A percentile compares a stretch with the other conserved stretches of the same genome.
phyloP scores from a whole-genome alignment of 2,113 vertebrate genomes.

The Lethenteron reissneri region DNA sequence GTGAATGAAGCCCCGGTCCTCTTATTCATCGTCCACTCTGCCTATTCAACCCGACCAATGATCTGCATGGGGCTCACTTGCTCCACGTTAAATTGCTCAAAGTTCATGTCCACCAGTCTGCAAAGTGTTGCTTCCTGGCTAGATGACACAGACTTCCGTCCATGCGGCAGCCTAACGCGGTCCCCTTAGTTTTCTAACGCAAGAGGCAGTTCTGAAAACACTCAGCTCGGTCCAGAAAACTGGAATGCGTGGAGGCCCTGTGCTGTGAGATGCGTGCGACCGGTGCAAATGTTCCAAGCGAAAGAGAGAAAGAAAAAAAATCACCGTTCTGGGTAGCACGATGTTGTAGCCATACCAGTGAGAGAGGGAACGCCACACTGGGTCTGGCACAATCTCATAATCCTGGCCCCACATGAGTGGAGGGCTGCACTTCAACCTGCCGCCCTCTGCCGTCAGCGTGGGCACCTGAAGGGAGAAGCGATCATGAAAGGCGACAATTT shows the following conservation, averaged over 20 bases:
- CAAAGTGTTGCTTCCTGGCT: no score
- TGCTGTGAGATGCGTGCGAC: neutral
- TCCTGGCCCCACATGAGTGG: conserved; percentile 40
- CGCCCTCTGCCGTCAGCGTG: conserved; percentile 77
- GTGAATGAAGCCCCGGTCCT: no score
- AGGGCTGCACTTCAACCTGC: conserved; percentile 47
- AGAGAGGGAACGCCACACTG: conserved; percentile 88
- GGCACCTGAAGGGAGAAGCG: conserved; percentile 35
- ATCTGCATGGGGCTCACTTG: no score
- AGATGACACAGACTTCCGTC: no score
- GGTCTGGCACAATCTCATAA: conserved; percentile 78
- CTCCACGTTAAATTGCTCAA: no score
- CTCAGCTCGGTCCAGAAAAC: conserved; percentile 6
- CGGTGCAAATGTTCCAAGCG: conserved; percentile 35
- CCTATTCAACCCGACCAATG: no score
- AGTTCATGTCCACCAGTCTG: no score
- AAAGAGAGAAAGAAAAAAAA: conserved; percentile 56
- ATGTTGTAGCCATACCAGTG: conserved; percentile 62
- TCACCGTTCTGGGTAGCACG: neutral
- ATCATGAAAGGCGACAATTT: no score
- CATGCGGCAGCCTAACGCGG: no score
- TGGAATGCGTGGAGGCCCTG: neutral
- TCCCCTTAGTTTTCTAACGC: no score
- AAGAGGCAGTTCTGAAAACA: neutral
- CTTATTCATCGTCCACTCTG: no score